Evolutionary conservation across 2,888 invertebrate genomes (phyloP), one percentile per base, ranked within the genome.

Genomic region (Pharmacophagus antenor): DNA sequence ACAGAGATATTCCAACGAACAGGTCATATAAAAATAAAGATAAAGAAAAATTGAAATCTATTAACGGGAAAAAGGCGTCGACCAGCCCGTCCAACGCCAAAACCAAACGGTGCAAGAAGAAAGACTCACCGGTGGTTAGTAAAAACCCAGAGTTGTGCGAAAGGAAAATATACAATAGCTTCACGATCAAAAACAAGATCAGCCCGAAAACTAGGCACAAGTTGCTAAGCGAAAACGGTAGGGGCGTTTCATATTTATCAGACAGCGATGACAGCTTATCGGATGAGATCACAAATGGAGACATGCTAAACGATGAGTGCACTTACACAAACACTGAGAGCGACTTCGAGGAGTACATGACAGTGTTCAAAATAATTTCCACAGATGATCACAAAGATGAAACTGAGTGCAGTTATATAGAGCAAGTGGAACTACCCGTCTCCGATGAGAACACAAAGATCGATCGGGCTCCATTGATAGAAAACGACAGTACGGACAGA

Each of bases 311-410:
- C 6, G n/a, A 6, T 37, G n/a, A 37, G 6, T 5, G 15, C 6
- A 37, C 37, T 37, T 15, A n/a, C 37, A 37, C 37, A n/a, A 37
- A 37, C 15, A 37, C 37, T 8, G n/a, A 37, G 1, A 37, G 37
- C 5, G 37, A 44, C 42, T 18, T 64, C 0, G 63, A 59, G 0
- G 63, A 66, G 23, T 60, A 46, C n/a, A 25, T 60, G 41, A 60
- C 55, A 42, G 46, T 60, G 31, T 60, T 56, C 10, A 55, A 56
- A 56, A 56, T 60, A 5, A 15, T 60, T 7, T 44, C 59, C 10
- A 47, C 27, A 15, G 44, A 46, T 6, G n/a, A n/a, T n/a, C n/a
- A n/a, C n/a, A n/a, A n/a, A n/a, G n/a, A n/a, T n/a, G n/a, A n/a
- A n/a, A n/a, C n/a, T n/a, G 56, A 56, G 1, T n/a, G 12, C 3